These are phyloP conservation scores for Poeciliopsis presidionis DNA, from an alignment of 2,797 vertebrate species.

Conservation along the genomic window DNA sequence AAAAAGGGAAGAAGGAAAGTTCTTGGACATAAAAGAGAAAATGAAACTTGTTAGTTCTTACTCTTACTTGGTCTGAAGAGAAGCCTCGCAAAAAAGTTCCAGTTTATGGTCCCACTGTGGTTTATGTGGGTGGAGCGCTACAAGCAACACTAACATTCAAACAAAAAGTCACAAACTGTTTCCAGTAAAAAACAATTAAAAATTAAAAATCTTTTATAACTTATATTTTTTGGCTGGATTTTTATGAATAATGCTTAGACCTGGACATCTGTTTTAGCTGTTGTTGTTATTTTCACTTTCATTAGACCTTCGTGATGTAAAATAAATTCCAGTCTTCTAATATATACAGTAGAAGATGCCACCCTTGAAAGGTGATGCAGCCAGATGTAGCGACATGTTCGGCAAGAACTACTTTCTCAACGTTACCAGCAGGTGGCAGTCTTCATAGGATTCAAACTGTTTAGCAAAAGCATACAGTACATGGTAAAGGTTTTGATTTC, in stretches of 20 bases:
- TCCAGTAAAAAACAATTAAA: slow-evolving; percentile 63
- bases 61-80: slow-evolving; percentile 39
- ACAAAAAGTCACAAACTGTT: slow-evolving; percentile 70
- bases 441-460: slow-evolving; percentile 62
- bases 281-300: slow-evolving; percentile 50
- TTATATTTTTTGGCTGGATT: slow-evolving; percentile 36
- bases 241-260: slow-evolving; percentile 30
- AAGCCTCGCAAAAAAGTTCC: slow-evolving; percentile 43
- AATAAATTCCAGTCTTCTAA: slow-evolving; percentile 74
- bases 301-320: slow-evolving; percentile 71
- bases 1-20: slow-evolving; percentile 44
- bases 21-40: slow-evolving; percentile 45
- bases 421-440: slow-evolving; percentile 65
- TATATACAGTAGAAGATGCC: slow-evolving; percentile 69
- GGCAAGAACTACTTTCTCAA: slow-evolving; percentile 33
- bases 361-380: slow-evolving; percentile 46
- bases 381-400: slow-evolving; percentile 40
- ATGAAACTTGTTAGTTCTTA: slow-evolving; percentile 42
- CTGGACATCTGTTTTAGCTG: slow-evolving; percentile 37
- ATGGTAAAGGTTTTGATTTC: slow-evolving; percentile 44
- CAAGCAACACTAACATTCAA: slow-evolving; percentile 71
- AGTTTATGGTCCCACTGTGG: slow-evolving; percentile 47
- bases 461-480: slow-evolving; percentile 67
- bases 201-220: slow-evolving; percentile 17
- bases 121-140: slow-evolving; percentile 50